Base-by-base conservation (phyloP, 2,888 invertebrate species). In the Pseudococcus jackbeardsleyi region DNA sequence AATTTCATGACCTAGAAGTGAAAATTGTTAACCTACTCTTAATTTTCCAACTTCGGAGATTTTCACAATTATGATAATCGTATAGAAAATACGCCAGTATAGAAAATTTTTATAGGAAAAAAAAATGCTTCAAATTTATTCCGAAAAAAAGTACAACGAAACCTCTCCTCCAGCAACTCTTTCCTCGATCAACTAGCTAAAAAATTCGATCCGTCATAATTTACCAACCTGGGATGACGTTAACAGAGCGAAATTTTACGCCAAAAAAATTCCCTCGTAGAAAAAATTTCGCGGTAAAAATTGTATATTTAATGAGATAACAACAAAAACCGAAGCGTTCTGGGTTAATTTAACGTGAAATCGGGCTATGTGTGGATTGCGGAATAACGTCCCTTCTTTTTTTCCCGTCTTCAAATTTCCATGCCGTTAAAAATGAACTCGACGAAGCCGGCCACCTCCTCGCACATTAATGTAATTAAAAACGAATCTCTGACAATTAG, bases 401-500 rank as follows among this genome's bases (percentile, higher is more conserved):
- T 72, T 72, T 68, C n/a, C 59, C 59, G 26, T 64, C 19, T 64
- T 33, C 17, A 72, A 72, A 72, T 72, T 72, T 72, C 72, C 72
- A 72, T 72, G 33, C 33, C 72, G 72, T 72, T 72, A 72, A 33
- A 72, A 72, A 72, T 72, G 72, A 72, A 72, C 72, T 72, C 15
- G 17, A 17, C 33, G 72, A 33, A 72, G 33, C 33, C 79, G 79
- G 46, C 79, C 46, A 46, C 79, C 79, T 82, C 39, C 79, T 82
- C 79, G 79, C 46, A 46, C 79, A 82, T 82, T 82, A 82, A 82
- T 82, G 79, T 82, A 82, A 82, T 82, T 82, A 82, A 82, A 82
- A 82, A 82, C 79, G 79, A 82, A 82, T 82, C 79, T 82, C 79
- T 46, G 46, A 82, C 79, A 82, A 82, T 82, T 82, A 82, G 79